A percentile compares a stretch with the other conserved stretches of the same genome.
phyloP scores from a whole-genome alignment of 2,797 vertebrate species.

The Tangara arthus region DNA sequence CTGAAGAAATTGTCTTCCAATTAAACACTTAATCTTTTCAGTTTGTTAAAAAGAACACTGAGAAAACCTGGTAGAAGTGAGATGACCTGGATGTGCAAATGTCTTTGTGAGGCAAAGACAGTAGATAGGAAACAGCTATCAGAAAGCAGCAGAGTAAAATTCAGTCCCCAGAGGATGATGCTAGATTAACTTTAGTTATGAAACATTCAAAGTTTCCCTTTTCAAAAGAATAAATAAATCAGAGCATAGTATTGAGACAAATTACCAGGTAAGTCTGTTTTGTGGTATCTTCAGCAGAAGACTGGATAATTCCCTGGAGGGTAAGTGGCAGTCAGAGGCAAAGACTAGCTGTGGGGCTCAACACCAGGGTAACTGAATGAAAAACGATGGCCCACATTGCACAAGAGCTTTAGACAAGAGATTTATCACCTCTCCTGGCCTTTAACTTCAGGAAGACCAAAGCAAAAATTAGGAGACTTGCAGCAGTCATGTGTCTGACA shows the following conservation, averaged over 20 bases:
- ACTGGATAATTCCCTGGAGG: not conserved
- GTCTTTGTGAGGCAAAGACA: accelerated
- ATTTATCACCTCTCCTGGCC: not conserved
- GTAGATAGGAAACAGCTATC: not conserved
- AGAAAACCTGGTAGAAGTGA: not conserved
- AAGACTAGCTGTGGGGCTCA: not conserved
- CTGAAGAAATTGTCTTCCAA: not conserved
- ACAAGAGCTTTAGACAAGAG: not conserved
- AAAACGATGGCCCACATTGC: not conserved
- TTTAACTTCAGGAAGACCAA: not conserved
- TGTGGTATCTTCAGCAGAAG: not conserved
- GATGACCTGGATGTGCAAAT: not conserved
- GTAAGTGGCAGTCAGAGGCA: not conserved
- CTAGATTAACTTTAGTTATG: not conserved
- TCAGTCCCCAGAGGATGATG: not conserved
- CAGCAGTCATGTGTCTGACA: accelerated
- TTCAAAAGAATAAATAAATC: not conserved
- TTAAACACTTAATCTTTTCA: not conserved
- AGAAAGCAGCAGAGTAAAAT: not conserved
- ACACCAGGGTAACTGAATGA: not conserved
- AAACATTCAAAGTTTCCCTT: not conserved
- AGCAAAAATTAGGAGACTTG: not conserved
- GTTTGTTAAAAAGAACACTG: not conserved
- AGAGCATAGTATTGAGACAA: not conserved
- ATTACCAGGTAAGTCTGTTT: not conserved